These are phyloP conservation scores for Dromas ardeola DNA, from an alignment of 2,113 vertebrate species.

Conservation along the genomic window DNA sequence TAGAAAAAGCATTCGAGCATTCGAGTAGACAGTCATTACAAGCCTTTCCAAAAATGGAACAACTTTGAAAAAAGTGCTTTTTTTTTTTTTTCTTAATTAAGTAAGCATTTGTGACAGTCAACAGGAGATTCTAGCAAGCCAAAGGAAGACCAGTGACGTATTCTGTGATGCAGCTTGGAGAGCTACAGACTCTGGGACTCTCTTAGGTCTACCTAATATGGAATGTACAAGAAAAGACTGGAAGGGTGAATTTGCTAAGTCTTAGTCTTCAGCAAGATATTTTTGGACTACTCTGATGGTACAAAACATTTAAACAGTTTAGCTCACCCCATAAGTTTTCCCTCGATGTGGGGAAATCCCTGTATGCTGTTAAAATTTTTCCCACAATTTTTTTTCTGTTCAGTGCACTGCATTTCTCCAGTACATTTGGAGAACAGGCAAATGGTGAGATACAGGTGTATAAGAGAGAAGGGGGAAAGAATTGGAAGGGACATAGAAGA, in stretches of 20 bases:
- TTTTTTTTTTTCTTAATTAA: neutral
- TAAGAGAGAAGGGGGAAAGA: neutral
- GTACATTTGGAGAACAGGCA: neutral
- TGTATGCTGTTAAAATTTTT: neutral
- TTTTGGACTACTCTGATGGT: neutral
- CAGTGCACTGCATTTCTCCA: neutral
- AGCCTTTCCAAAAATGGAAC: slow-evolving; percentile 34
- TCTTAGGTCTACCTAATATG: slow-evolving; percentile 47
- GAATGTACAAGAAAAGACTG: slow-evolving; percentile 2
- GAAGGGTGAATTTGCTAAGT: neutral
- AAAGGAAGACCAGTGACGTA: slow-evolving; percentile 47
- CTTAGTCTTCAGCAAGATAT: neutral
- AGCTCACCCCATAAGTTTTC: neutral
- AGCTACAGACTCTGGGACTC: neutral
- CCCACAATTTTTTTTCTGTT: neutral
- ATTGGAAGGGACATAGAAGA: neutral
- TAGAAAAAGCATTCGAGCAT: neutral
- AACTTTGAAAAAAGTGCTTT: slow-evolving; percentile 4
- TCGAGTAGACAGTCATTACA: neutral
- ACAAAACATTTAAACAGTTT: neutral
- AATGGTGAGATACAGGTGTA: neutral
- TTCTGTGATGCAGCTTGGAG: neutral
- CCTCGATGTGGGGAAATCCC: neutral
- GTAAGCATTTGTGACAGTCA: slow-evolving; percentile 18
- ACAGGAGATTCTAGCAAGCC: slow-evolving; percentile 21